Evolutionary conservation across 2,797 vertebrate species (phyloP).

Genomic region (Micropoecilia bifurca): DNA sequence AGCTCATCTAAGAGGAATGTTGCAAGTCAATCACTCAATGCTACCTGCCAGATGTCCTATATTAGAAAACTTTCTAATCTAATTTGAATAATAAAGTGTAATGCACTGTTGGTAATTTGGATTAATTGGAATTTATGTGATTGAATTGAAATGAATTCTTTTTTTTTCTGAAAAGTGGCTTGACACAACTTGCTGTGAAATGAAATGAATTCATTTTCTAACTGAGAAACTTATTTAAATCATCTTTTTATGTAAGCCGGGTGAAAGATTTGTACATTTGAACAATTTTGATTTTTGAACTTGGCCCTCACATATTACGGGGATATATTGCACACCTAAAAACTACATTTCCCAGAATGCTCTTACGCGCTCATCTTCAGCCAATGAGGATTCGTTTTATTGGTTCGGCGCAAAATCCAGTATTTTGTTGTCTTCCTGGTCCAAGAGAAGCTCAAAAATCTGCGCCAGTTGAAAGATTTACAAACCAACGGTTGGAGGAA

Average conservation of each 20-base stretch:
- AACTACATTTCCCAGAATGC: constrained; percentile 68
- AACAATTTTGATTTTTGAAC: neutral
- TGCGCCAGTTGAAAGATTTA: neutral
- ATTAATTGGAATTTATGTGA: too few species aligned
- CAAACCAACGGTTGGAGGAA: neutral
- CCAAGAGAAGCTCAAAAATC: rapidly evolving
- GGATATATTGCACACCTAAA: neutral
- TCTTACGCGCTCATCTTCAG: rapidly evolving
- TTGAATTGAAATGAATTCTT: too few species aligned
- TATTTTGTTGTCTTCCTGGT: neutral
- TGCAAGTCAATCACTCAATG: too few species aligned
- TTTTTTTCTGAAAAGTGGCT: too few species aligned
- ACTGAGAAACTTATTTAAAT: neutral
- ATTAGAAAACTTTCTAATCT: too few species aligned
- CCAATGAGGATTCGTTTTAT: constrained; percentile 53
- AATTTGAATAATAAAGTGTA: too few species aligned
- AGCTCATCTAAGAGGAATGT: too few species aligned
- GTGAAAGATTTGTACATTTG: neutral
- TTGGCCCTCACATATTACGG: neutral
- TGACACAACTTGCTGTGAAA: too few species aligned
- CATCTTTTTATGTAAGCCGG: neutral
- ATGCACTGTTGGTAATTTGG: too few species aligned
- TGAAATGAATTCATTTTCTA: too few species aligned
- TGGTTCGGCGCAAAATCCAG: constrained; percentile 61
- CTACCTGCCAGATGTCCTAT: too few species aligned